Percentiles rank a stretch among this genome's conserved stretches.
Conservation (phyloP, 2,888 invertebrate species). For the Lapara coniferarum region DNA sequence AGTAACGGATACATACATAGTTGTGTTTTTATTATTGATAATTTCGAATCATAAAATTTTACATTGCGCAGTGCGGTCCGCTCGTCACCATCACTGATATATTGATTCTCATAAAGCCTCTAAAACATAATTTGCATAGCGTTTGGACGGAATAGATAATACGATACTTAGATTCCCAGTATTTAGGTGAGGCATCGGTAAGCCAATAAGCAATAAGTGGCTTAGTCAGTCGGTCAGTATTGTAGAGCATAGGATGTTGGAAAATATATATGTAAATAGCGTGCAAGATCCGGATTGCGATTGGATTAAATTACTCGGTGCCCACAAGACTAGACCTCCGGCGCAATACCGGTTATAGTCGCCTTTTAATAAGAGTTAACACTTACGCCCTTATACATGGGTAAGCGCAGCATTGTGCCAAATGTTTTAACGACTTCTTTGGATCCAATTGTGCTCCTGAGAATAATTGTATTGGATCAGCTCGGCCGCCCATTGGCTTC, state of each 20-base stretch:
- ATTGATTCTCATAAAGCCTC: too few relatives aligned
- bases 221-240: conserved; percentile 7
- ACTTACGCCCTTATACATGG: too few relatives aligned
- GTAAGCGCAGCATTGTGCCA: too few relatives aligned
- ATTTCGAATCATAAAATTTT: background rate
- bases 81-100: background rate
- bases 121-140: too few relatives aligned
- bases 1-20: background rate
- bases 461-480: too few relatives aligned
- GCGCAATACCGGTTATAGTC: background rate
- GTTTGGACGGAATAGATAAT: too few relatives aligned
- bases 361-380: background rate
- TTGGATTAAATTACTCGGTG: background rate
- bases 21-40: background rate
- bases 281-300: conserved; percentile 8
- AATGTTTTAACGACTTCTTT: too few relatives aligned
- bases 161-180: background rate
- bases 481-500: too few relatives aligned
- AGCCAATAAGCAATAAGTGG: background rate
- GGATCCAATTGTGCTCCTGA: too few relatives aligned
- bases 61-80: background rate
- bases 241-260: background rate
- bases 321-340: background rate
- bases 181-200: background rate
- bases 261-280: conserved; percentile 12